phyloP scores from a whole-genome alignment of 2,888 invertebrate species.

The Mylabris sibirica region DNA sequence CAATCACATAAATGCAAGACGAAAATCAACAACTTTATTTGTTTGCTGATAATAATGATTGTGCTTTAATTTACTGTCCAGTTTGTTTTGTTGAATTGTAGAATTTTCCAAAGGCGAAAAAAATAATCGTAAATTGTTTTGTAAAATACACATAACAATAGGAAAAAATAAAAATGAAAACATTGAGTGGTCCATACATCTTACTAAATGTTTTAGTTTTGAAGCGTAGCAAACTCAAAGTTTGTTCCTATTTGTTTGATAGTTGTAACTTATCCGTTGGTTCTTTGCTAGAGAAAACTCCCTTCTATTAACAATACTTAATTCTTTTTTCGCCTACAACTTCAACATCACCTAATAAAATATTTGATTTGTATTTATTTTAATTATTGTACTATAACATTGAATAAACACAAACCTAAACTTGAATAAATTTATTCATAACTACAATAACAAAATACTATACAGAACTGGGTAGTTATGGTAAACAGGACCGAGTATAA shows the following conservation, averaged over 20 bases:
- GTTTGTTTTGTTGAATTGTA: constrained; percentile 29
- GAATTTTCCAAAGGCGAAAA: constrained; percentile 17
- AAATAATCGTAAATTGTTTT: constrained; percentile 15
- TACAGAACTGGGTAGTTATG: constrained; percentile 43
- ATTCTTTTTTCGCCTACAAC: background rate
- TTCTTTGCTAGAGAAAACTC: too few relatives aligned
- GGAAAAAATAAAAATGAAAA: constrained; percentile 17
- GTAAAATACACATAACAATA: background rate
- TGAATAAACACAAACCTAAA: constrained; percentile 23
- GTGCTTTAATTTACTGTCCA: constrained; percentile 11
- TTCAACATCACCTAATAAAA: background rate
- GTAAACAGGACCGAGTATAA: constrained; percentile 39
- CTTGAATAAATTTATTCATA: constrained; percentile 45
- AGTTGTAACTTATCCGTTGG: too few relatives aligned
- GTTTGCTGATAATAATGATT: background rate
- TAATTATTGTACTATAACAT: constrained; percentile 12
- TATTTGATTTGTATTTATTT: constrained; percentile 15
- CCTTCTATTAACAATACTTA: too few relatives aligned
- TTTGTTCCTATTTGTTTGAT: constrained; percentile 41
- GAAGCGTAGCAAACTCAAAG: constrained; percentile 42
- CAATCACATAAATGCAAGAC: constrained; percentile 26
- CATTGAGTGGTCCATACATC: constrained; percentile 44
- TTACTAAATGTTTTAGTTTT: constrained; percentile 42
- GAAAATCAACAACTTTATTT: constrained; percentile 1
- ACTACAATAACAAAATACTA: constrained; percentile 40